Evolutionary conservation across 1,140 invertebrate species (phyloP).

Genomic region (Drosophila nigrodunni): DNA sequence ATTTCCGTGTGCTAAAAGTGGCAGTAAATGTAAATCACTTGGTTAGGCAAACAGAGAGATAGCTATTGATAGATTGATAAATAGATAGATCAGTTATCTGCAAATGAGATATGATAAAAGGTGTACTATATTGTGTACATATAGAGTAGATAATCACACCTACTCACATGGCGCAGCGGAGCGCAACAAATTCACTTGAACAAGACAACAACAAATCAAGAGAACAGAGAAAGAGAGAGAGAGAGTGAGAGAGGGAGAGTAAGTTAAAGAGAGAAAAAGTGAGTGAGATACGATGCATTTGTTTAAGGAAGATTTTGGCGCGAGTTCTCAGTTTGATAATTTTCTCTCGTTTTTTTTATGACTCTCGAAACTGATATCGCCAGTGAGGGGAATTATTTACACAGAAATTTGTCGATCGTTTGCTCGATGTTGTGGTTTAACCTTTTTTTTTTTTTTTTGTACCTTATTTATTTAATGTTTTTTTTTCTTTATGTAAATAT

Average conservation of each 20-base stretch:
- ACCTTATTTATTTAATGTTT: not conserved
- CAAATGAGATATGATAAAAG: constrained; percentile 20
- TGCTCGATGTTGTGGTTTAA: constrained; percentile 20
- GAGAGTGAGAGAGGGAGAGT: constrained; percentile 8
- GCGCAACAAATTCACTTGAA: constrained; percentile 72
- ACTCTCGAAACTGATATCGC: constrained; percentile 57
- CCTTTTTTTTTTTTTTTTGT: not conserved
- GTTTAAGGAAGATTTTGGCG: constrained; percentile 75
- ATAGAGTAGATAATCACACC: constrained; percentile 54
- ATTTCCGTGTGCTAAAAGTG: constrained; percentile 41
- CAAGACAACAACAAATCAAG: constrained; percentile 27
- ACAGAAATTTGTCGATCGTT: constrained; percentile 40
- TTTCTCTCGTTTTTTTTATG: constrained; percentile 45
- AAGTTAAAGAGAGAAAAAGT: not conserved
- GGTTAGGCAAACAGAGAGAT: constrained; percentile 63
- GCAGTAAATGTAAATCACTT: constrained; percentile 70
- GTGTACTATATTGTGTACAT: constrained; percentile 8
- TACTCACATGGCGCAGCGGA: constrained; percentile 42
- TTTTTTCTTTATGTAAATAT: constrained; percentile 59
- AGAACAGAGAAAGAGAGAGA: not conserved
- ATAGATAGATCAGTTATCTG: constrained; percentile 30
- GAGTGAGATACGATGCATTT: constrained; percentile 26
- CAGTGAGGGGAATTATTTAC: constrained; percentile 56
- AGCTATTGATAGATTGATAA: constrained; percentile 28
- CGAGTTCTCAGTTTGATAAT: constrained; percentile 16